Percentiles rank a stretch among this genome's conserved stretches.
Conservation (phyloP, 2,888 invertebrate species). For the Pteria penguin region DNA sequence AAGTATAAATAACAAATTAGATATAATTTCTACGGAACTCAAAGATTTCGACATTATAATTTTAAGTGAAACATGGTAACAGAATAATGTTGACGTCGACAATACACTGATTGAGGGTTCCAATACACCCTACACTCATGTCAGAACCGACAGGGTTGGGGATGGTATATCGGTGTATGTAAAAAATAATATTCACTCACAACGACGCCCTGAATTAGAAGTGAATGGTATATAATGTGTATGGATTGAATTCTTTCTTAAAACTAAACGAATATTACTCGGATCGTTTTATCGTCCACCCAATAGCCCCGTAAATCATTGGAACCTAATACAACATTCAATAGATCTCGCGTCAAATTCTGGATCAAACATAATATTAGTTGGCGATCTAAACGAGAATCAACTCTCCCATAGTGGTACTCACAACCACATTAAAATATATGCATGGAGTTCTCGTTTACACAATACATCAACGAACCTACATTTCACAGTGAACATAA, state of each 20-base stretch:
- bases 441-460: no score
- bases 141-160: background rate
- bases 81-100: no score
- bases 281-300: slow-evolving; percentile 19
- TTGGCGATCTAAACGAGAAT: slow-evolving; percentile 13
- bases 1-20: no score
- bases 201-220: slow-evolving; percentile 1
- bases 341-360: slow-evolving; percentile 4
- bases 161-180: slow-evolving; percentile 10
- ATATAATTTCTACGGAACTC: no score
- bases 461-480: no score
- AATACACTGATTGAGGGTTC: no score
- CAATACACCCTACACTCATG: background rate
- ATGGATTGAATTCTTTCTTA: slow-evolving; percentile 4
- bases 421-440: no score
- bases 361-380: slow-evolving; percentile 4
- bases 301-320: background rate
- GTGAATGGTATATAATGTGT: background rate
- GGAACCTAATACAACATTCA: background rate
- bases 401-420: no score
- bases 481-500: no score
- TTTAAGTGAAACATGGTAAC: no score
- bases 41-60: no score
- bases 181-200: background rate
- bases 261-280: background rate